A percentile compares a stretch with the other conserved stretches of the same genome.
These are phyloP conservation scores for Cataglyphis cursor DNA, from an alignment of 2,888 invertebrate species.

Conservation along the genomic window DNA sequence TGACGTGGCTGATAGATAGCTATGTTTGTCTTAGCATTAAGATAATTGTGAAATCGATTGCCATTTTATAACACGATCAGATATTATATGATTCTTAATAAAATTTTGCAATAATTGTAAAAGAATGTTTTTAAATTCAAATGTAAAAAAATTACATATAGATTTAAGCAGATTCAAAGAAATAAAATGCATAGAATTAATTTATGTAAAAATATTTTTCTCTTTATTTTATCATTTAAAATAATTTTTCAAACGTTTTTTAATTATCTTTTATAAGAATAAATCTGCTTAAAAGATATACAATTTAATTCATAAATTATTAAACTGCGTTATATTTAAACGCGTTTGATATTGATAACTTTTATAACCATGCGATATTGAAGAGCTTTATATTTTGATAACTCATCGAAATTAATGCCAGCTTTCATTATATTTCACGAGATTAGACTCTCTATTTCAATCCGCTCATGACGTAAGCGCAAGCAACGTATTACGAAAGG, in stretches of 20 bases:
- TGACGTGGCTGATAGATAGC: slow-evolving; percentile 49
- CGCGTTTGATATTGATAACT: neutral
- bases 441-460: slow-evolving; percentile 63
- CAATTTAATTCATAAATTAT: neutral
- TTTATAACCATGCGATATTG: slow-evolving; percentile 3
- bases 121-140: neutral
- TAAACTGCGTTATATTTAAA: neutral
- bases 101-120: neutral
- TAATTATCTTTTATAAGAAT: neutral
- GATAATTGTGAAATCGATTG: slow-evolving; percentile 41
- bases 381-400: slow-evolving; percentile 46
- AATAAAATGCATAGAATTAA: neutral
- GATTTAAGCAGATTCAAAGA: neutral
- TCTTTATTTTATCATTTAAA: neutral
- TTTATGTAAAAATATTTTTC: neutral
- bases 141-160: neutral
- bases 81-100: neutral
- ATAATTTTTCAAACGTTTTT: neutral
- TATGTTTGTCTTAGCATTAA: slow-evolving; percentile 41
- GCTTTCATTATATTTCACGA: slow-evolving; percentile 56
- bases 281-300: neutral
- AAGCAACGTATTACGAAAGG: slow-evolving; percentile 54
- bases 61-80: neutral
- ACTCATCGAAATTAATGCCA: slow-evolving; percentile 53
- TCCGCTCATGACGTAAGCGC: slow-evolving; percentile 62